A percentile compares a stretch with the other conserved stretches of the same genome.
Evolutionary conservation across 1,140 invertebrate species (phyloP).

Genomic region (Brachionus angularis): DNA sequence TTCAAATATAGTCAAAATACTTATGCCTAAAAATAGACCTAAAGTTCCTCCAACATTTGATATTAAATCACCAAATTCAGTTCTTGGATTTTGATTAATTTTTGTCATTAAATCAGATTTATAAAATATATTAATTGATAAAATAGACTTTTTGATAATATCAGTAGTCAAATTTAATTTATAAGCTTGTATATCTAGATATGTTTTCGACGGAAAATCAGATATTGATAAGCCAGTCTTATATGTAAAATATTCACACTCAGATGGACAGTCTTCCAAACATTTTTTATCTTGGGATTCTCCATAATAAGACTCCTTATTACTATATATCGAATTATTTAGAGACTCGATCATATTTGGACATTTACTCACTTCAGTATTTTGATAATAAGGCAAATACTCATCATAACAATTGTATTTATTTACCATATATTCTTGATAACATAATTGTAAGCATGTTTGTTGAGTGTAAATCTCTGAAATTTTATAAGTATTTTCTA

Average conservation of each 20-base stretch:
- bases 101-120: constrained; percentile 6
- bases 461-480: constrained; percentile 3
- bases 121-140: constrained; percentile 11
- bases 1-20: constrained; percentile 3
- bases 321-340: background rate
- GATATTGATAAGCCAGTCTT: background rate
- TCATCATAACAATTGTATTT: background rate
- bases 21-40: constrained; percentile 7
- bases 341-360: no score
- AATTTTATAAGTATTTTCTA: background rate
- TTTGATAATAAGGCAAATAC: background rate
- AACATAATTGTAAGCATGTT: background rate
- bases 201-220: background rate
- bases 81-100: background rate
- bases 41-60: constrained; percentile 24
- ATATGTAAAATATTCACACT: constrained; percentile 16
- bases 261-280: constrained; percentile 3
- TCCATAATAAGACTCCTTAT: background rate
- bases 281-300: background rate
- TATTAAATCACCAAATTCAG: background rate
- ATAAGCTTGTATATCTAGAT: background rate
- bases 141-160: background rate
- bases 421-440: constrained; percentile 10
- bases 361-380: background rate
- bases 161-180: background rate